Conservation (phyloP, 2,888 invertebrate species). For the Dysmachus trigonus region DNA sequence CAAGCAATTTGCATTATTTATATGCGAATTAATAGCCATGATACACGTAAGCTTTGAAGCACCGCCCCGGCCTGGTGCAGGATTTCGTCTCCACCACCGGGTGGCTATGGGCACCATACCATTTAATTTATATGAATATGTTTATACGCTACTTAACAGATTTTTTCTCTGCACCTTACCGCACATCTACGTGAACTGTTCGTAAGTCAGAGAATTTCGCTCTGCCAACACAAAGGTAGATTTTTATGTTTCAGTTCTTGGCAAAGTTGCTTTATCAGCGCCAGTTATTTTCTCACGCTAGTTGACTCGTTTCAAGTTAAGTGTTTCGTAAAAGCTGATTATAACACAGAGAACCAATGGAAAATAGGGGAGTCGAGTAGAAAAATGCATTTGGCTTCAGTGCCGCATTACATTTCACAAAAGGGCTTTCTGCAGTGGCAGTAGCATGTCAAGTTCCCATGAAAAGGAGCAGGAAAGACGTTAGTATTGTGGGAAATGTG, state of each 20-base stretch:
- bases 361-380: constrained; percentile 27
- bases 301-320: constrained; percentile 54
- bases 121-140: constrained; percentile 40
- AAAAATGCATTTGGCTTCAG: constrained; percentile 45
- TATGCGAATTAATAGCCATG: constrained; percentile 43
- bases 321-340: constrained; percentile 55
- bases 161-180: constrained; percentile 32
- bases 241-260: constrained; percentile 49
- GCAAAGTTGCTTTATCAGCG: constrained; percentile 47
- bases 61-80: neutral
- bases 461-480: neutral
- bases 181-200: neutral
- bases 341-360: constrained; percentile 49
- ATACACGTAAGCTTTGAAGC: constrained; percentile 31
- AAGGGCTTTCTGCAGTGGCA: constrained; percentile 36
- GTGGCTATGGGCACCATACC: neutral
- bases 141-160: constrained; percentile 39
- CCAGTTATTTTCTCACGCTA: constrained; percentile 54
- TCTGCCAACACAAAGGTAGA: constrained; percentile 43
- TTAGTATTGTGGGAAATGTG: constrained; percentile 50
- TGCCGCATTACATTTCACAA: constrained; percentile 45
- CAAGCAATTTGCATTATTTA: constrained; percentile 49
- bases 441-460: constrained; percentile 41
- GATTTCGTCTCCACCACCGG: neutral
- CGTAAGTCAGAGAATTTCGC: constrained; percentile 23